phyloP scores from a whole-genome alignment of 2,797 vertebrate species.

The Austrolebias charrua region DNA sequence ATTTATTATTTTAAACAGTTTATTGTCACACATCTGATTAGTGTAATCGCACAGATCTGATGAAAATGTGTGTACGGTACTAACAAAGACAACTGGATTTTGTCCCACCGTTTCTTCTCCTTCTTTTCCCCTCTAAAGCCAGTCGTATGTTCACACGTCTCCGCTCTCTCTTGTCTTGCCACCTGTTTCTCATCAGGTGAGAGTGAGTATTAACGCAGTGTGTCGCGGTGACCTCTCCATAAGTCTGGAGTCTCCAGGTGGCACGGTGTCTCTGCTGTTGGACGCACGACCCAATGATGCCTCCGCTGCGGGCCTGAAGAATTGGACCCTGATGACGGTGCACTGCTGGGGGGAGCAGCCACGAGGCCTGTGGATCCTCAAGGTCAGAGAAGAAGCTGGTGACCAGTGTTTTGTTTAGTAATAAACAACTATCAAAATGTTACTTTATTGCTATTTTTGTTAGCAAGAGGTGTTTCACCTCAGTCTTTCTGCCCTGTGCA shows the following conservation, averaged over 20 bases:
- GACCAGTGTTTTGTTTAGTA: background rate
- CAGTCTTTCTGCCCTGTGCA: background rate
- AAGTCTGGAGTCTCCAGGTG: conserved; percentile 67
- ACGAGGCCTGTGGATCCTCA: conserved; percentile 51
- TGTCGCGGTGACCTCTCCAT: conserved; percentile 71
- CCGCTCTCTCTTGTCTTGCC: conserved; percentile 6
- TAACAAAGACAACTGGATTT: background rate
- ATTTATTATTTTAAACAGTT: no score
- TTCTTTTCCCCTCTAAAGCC: background rate
- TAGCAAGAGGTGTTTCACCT: background rate
- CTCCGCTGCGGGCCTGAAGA: conserved; percentile 56
- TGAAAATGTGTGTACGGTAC: background rate
- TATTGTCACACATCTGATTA: background rate
- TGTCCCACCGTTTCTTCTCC: background rate
- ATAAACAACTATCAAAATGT: background rate
- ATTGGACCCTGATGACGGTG: conserved; percentile 60
- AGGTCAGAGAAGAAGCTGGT: conserved; percentile 30
- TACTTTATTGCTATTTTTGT: background rate
- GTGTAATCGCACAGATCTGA: background rate
- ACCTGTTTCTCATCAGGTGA: conserved; percentile 58
- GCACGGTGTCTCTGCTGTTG: conserved; percentile 60
- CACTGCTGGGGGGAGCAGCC: conserved; percentile 61
- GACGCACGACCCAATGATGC: conserved; percentile 59
- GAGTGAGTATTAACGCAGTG: conserved; percentile 61
- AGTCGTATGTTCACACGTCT: conserved; percentile 16